Conservation (phyloP, 2,888 invertebrate genomes). For the Idaea straminata region DNA sequence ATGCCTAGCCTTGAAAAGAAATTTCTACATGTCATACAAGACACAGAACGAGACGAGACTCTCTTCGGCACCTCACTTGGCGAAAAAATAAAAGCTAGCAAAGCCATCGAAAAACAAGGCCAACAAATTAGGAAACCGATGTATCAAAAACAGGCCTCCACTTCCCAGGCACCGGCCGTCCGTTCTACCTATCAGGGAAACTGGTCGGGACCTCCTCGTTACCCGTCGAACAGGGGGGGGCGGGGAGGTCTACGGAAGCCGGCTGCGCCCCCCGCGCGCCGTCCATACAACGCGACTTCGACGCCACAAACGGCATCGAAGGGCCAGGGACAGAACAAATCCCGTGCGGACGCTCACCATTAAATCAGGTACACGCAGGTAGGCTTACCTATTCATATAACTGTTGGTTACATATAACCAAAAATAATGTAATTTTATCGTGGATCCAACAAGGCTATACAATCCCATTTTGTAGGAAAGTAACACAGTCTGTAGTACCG, state of each 20-base stretch:
- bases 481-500: conserved; percentile 8
- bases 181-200: not conserved
- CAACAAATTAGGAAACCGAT: not conserved
- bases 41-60: not conserved
- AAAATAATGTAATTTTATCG: conserved; percentile 15
- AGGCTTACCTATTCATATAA: conserved; percentile 17
- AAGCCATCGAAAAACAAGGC: not conserved
- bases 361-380: conserved; percentile 1
- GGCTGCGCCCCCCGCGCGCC: not conserved
- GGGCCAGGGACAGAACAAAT: not conserved
- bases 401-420: conserved; percentile 22
- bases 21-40: not conserved
- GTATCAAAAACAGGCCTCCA: not conserved
- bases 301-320: not conserved
- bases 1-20: not conserved
- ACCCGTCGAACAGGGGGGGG: not conserved
- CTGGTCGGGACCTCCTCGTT: conserved; percentile 2
- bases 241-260: not conserved
- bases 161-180: not conserved
- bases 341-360: not conserved
- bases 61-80: not conserved
- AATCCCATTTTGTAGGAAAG: conserved; percentile 7
- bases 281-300: not conserved
- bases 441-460: conserved; percentile 20
- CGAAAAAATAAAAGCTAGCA: not conserved